A percentile compares a stretch with the other conserved stretches of the same genome.
phyloP scores from a whole-genome alignment of 2,113 vertebrate species.

The Clarias batrachus region DNA sequence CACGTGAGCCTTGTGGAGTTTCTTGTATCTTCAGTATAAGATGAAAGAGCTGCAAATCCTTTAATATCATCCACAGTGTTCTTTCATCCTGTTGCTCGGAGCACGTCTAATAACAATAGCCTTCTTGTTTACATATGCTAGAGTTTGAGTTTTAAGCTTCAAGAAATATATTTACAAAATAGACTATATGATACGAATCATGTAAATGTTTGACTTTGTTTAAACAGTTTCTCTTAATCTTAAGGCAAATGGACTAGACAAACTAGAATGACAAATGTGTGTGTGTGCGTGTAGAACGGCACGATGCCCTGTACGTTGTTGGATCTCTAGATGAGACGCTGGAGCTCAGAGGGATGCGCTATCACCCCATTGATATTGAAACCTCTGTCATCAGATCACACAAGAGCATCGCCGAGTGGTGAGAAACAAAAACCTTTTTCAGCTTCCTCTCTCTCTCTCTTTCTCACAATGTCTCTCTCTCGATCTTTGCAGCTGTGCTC shows the following conservation, averaged over 20 bases:
- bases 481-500: background rate
- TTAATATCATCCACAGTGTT: no score
- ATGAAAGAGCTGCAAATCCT: no score
- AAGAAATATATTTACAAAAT: no score
- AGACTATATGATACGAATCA: background rate
- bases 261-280: no score
- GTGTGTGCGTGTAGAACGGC: conserved; percentile 78
- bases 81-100: no score
- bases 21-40: no score
- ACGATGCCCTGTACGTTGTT: conserved; percentile 92
- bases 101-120: no score
- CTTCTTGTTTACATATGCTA: no score
- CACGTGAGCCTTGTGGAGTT: no score
- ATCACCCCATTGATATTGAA: conserved; percentile 96
- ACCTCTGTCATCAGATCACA: conserved; percentile 92
- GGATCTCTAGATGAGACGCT: conserved; percentile 93
- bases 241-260: background rate
- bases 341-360: conserved; percentile 94
- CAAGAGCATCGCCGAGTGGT: conserved; percentile 97
- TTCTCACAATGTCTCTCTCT: background rate
- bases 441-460: background rate
- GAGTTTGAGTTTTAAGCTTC: no score
- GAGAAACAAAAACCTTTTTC: background rate
- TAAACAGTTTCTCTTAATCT: no score
- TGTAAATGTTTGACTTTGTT: background rate